Evolutionary conservation across 1,140 invertebrate genomes (phyloP), one percentile per base, ranked within the genome.

Genomic region (Cheumatopsyche charites): DNA sequence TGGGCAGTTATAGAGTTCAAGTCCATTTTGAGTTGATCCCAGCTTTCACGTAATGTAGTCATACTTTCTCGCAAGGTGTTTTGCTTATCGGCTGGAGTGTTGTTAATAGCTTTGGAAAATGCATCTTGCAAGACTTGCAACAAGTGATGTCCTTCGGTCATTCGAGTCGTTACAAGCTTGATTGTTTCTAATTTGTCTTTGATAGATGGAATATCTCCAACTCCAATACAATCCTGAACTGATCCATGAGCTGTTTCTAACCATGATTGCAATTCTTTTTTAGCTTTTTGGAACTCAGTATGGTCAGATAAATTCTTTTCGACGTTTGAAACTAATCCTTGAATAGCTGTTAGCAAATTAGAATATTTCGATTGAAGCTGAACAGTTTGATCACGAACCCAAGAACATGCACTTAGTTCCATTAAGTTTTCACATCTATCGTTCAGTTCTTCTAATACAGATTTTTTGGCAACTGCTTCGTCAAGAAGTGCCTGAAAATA

Each of bases 231-330:
- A 76, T 93, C 91, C 78, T 94, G 89, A 4, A 96, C 87, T 2
- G 90, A 90, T 15, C 89, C 89, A 74, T 93, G 90, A 15, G 91
- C 90, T 45, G 89, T 88, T 52, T 89, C 86, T 17, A 95, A 82
- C 94, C 94, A 97, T 36, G 87, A 86, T 71, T 94, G 89, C 74
- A 95, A 84, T 77, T 94, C 91, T 73, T 91, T 88, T 78, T 93
- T 94, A 3, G 92, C 92, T 77, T 92, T 93, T 0, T 93, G 82
- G 80, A 95, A 96, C 78, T 96, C 93, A 0, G 92, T 95, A 71
- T 95, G 92, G 80, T 96, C 94, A 0, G 91, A 91, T 0, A 96
- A 80, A 80, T 93, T 94, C 82, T 96, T 96, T 78, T 96, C 93
- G 1, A 94, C 89, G 78, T 90, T 91, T 0, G 91, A 91, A 0